A percentile compares a stretch with the other conserved stretches of the same genome.
phyloP scores from a whole-genome alignment of 2,888 invertebrate species.

The Acronicta leporina region DNA sequence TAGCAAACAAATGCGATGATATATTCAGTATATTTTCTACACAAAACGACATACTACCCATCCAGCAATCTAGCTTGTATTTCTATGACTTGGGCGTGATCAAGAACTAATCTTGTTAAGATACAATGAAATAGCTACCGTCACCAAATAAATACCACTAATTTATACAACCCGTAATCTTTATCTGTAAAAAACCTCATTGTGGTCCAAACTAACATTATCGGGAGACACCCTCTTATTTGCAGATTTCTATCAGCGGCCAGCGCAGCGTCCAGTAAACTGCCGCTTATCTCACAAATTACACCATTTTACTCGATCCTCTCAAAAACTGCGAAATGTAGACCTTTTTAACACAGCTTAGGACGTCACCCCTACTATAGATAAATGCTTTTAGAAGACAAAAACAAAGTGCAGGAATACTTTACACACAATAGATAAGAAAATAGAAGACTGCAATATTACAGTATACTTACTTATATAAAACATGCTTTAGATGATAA shows the following conservation, averaged over 20 bases:
- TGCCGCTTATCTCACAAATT: conserved; percentile 83
- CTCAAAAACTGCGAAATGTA: conserved; percentile 77
- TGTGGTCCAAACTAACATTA: conserved; percentile 28
- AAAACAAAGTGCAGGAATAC: not conserved
- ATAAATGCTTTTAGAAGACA: not conserved
- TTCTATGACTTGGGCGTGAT: not conserved
- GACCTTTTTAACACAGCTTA: conserved; percentile 73
- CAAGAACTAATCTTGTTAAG: too few relatives aligned
- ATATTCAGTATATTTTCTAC: too few relatives aligned
- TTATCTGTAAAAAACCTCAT: conserved; percentile 40
- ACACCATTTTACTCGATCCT: conserved; percentile 80
- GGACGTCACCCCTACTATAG: conserved; percentile 64
- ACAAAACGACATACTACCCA: not conserved
- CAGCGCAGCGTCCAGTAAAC: conserved; percentile 70
- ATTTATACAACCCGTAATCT: conserved; percentile 47
- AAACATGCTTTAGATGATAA: too few relatives aligned
- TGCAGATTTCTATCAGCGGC: conserved; percentile 75
- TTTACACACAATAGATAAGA: not conserved
- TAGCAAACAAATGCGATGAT: not conserved
- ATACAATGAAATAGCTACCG: conserved; percentile 10
- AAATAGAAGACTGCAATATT: too few relatives aligned
- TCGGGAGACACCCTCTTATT: conserved; percentile 63
- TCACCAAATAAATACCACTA: conserved; percentile 30
- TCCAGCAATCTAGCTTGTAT: not conserved
- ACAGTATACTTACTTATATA: too few relatives aligned